phyloP scores from a whole-genome alignment of 1,140 invertebrate genomes.

The Lepidostoma basale region DNA sequence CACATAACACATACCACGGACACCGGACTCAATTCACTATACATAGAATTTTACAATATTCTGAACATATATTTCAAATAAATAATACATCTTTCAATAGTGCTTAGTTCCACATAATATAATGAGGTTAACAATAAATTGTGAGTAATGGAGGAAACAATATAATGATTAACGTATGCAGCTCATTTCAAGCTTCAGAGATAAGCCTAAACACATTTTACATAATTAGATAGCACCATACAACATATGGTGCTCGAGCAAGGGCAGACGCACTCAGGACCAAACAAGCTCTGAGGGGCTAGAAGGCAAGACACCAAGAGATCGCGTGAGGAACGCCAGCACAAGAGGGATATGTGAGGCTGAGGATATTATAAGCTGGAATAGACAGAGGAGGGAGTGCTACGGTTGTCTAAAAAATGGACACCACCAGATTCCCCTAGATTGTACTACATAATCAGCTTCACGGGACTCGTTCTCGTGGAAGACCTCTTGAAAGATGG shows the following conservation, averaged over 20 bases:
- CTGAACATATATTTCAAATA: slow-evolving; percentile 23
- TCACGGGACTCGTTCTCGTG: no score
- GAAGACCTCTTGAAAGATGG: no score
- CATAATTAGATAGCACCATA: neutral
- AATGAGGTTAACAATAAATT: slow-evolving; percentile 1
- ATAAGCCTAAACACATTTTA: neutral
- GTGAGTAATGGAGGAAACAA: neutral
- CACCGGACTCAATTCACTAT: slow-evolving; percentile 31
- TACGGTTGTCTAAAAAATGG: no score
- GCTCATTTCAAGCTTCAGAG: neutral
- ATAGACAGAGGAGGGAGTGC: no score
- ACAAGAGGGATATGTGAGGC: no score
- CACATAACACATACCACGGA: slow-evolving; percentile 27
- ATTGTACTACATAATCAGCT: no score
- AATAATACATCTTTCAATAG: slow-evolving; percentile 26
- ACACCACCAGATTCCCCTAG: no score
- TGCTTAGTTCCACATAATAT: no score
- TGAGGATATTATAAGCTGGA: no score
- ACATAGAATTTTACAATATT: slow-evolving; percentile 38
- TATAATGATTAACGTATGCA: neutral
- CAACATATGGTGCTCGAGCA: neutral
- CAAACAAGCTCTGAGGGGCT: no score
- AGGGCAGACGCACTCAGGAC: neutral
- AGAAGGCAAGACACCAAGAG: no score
- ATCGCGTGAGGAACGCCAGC: no score